These are phyloP conservation scores for Nibea albiflora DNA, from an alignment of 2,113 vertebrate genomes.

Conservation along the genomic window DNA sequence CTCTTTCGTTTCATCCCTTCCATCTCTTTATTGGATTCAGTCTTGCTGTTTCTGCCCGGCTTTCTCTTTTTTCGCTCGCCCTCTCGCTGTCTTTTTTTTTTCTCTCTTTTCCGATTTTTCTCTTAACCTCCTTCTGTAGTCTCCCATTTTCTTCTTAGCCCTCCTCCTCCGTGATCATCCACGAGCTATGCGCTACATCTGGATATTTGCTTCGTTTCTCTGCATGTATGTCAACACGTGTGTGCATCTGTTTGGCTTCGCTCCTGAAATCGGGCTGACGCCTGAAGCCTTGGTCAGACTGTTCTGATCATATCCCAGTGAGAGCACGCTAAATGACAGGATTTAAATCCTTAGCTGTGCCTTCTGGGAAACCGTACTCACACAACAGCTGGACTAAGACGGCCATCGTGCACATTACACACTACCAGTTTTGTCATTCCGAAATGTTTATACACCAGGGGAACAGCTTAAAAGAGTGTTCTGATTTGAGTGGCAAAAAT, in stretches of 20 bases:
- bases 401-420: constrained; percentile 30
- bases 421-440: constrained; percentile 17
- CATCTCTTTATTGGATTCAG: constrained; percentile 13
- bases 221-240: constrained; percentile 10
- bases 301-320: constrained; percentile 62
- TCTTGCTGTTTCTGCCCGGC: not conserved
- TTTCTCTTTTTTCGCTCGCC: not conserved
- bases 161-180: constrained; percentile 19
- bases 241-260: constrained; percentile 44
- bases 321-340: constrained; percentile 66
- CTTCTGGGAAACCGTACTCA: constrained; percentile 50
- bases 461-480: not conserved
- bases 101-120: not conserved
- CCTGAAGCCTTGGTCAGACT: constrained; percentile 60
- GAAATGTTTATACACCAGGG: constrained; percentile 17
- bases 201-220: constrained; percentile 19
- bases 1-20: constrained; percentile 6
- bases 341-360: constrained; percentile 72
- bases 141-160: not conserved
- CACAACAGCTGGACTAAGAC: constrained; percentile 38
- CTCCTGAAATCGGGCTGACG: constrained; percentile 55
- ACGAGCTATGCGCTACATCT: constrained; percentile 37
- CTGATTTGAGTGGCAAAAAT: not conserved
- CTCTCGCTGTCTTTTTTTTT: not conserved
- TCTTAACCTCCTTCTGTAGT: not conserved